Conservation (phyloP, 1,140 invertebrate species). For the Euwallacea similis region DNA sequence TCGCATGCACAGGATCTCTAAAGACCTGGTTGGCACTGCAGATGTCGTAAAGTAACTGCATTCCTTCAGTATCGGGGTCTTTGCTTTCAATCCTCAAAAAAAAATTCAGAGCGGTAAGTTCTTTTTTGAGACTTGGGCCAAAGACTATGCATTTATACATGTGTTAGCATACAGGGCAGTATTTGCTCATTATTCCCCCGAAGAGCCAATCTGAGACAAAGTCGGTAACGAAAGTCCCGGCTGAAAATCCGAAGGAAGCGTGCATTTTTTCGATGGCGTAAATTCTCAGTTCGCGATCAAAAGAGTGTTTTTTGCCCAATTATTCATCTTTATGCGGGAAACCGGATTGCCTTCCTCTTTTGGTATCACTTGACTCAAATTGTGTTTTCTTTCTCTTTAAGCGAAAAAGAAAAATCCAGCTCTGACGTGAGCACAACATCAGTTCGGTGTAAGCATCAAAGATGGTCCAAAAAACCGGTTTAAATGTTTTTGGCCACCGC, state of each 20-base stretch:
- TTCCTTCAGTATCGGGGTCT: constrained; percentile 12
- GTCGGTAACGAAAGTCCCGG: no score
- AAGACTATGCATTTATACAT: constrained; percentile 26
- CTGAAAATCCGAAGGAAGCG: no score
- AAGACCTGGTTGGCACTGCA: constrained; percentile 6
- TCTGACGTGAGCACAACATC: neutral
- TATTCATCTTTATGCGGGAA: no score
- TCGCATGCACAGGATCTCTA: neutral
- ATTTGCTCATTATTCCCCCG: neutral
- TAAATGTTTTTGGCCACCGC: constrained; percentile 22
- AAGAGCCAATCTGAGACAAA: neutral
- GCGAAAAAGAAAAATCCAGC: constrained; percentile 6
- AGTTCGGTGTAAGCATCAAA: constrained; percentile 11
- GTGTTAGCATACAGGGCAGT: constrained; percentile 11
- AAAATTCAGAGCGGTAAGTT: constrained; percentile 24
- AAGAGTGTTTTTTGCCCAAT: no score
- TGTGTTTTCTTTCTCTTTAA: neutral
- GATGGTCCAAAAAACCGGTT: constrained; percentile 26
- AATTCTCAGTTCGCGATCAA: no score
- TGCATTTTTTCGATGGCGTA: no score
- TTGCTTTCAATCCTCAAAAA: constrained; percentile 11
- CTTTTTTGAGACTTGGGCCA: constrained; percentile 21
- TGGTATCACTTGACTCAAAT: neutral
- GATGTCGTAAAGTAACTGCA: constrained; percentile 23
- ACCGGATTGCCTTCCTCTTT: no score